A percentile compares a stretch with the other conserved stretches of the same genome.
These are phyloP conservation scores for Tetrao urogallus DNA, from an alignment of 2,113 vertebrate genomes.

Conservation along the genomic window DNA sequence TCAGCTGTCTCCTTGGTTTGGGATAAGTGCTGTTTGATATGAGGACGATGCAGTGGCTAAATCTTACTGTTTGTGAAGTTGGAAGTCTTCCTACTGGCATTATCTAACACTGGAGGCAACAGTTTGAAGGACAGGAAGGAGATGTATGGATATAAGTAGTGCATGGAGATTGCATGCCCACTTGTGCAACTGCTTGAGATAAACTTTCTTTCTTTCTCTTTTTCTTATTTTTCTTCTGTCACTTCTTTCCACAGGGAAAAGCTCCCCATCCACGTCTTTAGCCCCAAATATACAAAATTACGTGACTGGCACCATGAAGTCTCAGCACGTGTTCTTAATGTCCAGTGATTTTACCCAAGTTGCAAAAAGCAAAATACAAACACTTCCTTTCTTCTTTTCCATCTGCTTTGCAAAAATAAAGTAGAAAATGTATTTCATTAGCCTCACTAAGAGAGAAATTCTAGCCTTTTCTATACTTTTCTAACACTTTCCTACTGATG, in stretches of 20 bases:
- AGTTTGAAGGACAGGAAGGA: not conserved
- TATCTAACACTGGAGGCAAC: not conserved
- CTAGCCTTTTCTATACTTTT: slow-evolving; percentile 78
- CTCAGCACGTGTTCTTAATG: slow-evolving; percentile 97
- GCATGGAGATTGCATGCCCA: slow-evolving; percentile 76
- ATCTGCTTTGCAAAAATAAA: slow-evolving; percentile 64
- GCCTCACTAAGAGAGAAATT: slow-evolving; percentile 37
- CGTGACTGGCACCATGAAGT: slow-evolving; percentile 99
- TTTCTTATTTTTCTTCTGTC: slow-evolving; percentile 78
- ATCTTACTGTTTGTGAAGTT: not conserved
- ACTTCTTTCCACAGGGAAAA: slow-evolving; percentile 86
- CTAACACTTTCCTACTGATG: slow-evolving; percentile 71
- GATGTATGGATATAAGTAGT: not conserved
- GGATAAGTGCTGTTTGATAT: not conserved
- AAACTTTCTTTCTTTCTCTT: slow-evolving; percentile 16
- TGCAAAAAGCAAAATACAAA: slow-evolving; percentile 68
- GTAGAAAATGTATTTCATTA: slow-evolving; percentile 43
- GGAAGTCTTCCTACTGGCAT: not conserved
- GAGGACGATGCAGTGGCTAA: not conserved
- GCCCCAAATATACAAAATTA: slow-evolving; percentile 95
- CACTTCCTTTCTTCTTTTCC: slow-evolving; percentile 67
- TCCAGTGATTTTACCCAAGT: slow-evolving; percentile 85
- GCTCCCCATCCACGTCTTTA: slow-evolving; percentile 87
- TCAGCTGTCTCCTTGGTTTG: not conserved
- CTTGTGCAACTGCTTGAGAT: slow-evolving; percentile 42